These are phyloP conservation scores for Myotis daubentonii DNA, from an alignment of 2,797 vertebrate species.

Conservation along the genomic window DNA sequence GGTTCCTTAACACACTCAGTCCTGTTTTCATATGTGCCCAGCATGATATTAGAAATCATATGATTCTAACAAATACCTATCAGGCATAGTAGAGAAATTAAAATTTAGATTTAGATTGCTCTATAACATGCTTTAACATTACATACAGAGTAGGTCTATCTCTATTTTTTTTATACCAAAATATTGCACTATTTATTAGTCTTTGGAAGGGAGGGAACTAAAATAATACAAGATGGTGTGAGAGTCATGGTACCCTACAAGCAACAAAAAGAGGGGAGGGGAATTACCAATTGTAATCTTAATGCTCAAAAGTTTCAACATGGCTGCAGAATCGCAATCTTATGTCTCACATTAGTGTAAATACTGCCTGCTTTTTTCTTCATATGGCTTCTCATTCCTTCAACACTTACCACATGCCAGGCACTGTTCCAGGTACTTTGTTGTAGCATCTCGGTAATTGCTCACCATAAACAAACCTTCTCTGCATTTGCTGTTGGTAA, in stretches of 20 bases:
- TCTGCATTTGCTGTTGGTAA: slow-evolving; percentile 25
- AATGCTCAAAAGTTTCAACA: background rate
- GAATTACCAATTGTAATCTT: slow-evolving; percentile 35
- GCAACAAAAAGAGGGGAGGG: background rate
- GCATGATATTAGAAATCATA: background rate
- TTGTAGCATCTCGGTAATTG: slow-evolving; percentile 24
- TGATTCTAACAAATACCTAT: slow-evolving; percentile 22
- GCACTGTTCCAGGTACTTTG: slow-evolving; percentile 44
- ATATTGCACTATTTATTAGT: slow-evolving; percentile 46
- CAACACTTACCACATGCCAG: slow-evolving; percentile 42
- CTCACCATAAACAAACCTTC: slow-evolving; percentile 36
- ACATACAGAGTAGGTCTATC: background rate
- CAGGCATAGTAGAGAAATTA: slow-evolving; percentile 13
- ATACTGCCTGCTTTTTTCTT: slow-evolving; percentile 26
- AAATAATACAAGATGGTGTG: background rate
- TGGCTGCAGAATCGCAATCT: slow-evolving; percentile 23
- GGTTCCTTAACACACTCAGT: background rate
- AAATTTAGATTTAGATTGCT: background rate
- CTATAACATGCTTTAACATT: background rate
- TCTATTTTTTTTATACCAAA: slow-evolving; percentile 2
- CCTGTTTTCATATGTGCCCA: slow-evolving; percentile 24
- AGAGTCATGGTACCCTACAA: slow-evolving; percentile 25
- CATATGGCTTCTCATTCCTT: slow-evolving; percentile 29
- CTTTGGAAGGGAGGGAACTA: background rate
- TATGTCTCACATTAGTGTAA: background rate